Conservation (phyloP, 1,140 invertebrate genomes). For the Zaprionus nigranus region DNA sequence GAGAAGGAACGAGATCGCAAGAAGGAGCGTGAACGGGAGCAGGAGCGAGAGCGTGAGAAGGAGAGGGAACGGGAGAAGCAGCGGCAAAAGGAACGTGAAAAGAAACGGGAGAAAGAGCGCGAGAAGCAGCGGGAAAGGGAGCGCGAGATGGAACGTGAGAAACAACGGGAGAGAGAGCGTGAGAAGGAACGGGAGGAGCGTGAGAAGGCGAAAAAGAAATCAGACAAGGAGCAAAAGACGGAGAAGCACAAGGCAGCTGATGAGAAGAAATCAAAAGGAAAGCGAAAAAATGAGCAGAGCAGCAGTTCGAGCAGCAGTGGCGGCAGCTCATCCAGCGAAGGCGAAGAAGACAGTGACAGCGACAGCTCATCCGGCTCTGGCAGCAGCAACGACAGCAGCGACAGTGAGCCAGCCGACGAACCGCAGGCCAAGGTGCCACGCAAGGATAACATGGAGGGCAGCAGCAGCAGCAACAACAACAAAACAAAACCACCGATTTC, state of each 20-base stretch:
- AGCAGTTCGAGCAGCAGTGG: conserved; percentile 56
- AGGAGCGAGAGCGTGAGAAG: conserved; percentile 13
- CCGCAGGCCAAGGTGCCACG: conserved; percentile 48
- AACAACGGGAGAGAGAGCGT: conserved; percentile 15
- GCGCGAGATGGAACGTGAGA: neutral
- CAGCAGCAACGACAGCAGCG: conserved; percentile 30
- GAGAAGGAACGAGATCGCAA: too few species aligned
- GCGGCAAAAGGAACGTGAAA: neutral
- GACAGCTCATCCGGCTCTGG: conserved; percentile 31
- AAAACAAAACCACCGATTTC: conserved; percentile 23
- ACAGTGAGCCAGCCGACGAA: conserved; percentile 45
- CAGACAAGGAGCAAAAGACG: conserved; percentile 18
- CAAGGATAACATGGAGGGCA: conserved; percentile 33
- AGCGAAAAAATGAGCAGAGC: conserved; percentile 46
- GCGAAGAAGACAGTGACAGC: conserved; percentile 19
- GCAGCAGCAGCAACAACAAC: conserved; percentile 18
- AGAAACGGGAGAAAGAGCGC: conserved; percentile 10
- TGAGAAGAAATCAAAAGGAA: conserved; percentile 54
- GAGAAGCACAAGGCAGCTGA: conserved; percentile 20
- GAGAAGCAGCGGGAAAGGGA: conserved; percentile 4
- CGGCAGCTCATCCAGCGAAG: conserved; percentile 35
- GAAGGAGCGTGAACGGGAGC: conserved; percentile 1
- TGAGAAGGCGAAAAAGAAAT: conserved; percentile 45
- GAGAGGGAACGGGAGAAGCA: conserved; percentile 26
- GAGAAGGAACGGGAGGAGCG: conserved; percentile 22